These are phyloP conservation scores for Nasonovia ribisnigri DNA, from an alignment of 2,888 invertebrate species.

Conservation along the genomic window DNA sequence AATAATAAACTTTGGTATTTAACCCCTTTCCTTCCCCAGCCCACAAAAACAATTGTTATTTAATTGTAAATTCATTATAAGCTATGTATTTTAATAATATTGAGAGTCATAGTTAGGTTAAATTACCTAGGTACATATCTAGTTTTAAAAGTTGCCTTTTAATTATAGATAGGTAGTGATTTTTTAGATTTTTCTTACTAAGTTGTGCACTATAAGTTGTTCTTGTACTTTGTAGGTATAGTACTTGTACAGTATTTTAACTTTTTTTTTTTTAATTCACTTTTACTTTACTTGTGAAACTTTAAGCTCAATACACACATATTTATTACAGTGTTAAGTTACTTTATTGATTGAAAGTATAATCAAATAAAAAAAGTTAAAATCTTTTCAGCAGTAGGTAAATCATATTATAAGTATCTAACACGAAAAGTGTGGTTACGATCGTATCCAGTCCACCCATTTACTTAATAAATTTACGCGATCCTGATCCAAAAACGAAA, in stretches of 20 bases:
- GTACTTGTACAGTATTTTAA: no score
- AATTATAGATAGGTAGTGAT: no score
- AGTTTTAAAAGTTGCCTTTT: background rate
- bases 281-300: background rate
- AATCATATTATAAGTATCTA: background rate
- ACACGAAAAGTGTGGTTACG: background rate
- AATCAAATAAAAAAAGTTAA: background rate
- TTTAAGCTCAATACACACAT: background rate
- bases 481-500: background rate
- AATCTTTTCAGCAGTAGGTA: background rate
- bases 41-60: background rate
- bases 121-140: background rate
- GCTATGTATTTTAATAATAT: background rate
- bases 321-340: background rate
- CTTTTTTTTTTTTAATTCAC: background rate
- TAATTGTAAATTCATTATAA: background rate
- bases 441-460: background rate
- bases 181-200: no score
- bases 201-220: no score
- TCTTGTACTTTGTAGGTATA: no score
- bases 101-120: background rate
- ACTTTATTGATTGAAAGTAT: background rate
- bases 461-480: background rate
- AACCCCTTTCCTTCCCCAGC: background rate
- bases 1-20: background rate